Evolutionary conservation across 2,797 vertebrate species (phyloP).

Genomic region (Brachyalestes nurse): DNA sequence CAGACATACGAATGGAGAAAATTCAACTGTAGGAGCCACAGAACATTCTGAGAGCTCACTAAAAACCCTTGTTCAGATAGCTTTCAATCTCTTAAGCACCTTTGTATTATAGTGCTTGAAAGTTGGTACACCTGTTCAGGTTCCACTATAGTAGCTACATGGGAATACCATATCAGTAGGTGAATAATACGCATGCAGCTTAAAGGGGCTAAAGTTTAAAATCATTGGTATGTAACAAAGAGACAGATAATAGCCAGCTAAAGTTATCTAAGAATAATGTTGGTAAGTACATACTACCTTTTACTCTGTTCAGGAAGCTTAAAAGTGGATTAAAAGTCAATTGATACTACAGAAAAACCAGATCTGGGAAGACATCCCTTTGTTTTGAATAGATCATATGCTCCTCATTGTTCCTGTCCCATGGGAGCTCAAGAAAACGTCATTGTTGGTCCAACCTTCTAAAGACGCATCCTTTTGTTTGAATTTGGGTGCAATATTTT

Average conservation of each 20-base stretch:
- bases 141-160: neutral
- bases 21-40: too few species aligned
- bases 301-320: neutral
- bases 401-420: constrained; percentile 59
- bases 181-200: neutral
- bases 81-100: too few species aligned
- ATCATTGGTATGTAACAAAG: neutral
- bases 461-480: constrained; percentile 62
- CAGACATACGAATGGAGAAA: too few species aligned
- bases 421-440: constrained; percentile 53
- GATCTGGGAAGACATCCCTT: neutral
- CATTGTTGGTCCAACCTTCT: constrained; percentile 60
- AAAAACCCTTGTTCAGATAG: too few species aligned
- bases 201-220: neutral
- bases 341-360: constrained; percentile 7
- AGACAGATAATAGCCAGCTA: neutral
- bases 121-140: too few species aligned
- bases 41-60: too few species aligned
- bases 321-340: constrained; percentile 1
- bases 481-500: constrained; percentile 62
- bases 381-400: constrained; percentile 56
- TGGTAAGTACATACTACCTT: neutral
- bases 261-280: neutral
- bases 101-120: too few species aligned
- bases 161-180: too few species aligned